phyloP scores from a whole-genome alignment of 2,888 invertebrate genomes.

The Brachylomia viminalis region DNA sequence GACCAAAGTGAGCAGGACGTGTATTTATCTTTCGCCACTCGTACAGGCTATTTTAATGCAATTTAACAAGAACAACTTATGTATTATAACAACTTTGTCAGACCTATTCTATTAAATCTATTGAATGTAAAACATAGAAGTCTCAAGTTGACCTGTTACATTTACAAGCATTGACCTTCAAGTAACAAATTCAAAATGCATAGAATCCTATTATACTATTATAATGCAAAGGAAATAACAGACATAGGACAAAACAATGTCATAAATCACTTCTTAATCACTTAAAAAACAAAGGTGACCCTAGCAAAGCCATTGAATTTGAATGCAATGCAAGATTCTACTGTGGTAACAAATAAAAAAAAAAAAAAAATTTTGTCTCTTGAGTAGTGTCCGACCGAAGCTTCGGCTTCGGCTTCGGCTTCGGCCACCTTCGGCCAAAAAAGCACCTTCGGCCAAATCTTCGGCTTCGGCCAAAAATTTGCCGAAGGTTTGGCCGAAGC shows the following conservation, averaged over 20 bases:
- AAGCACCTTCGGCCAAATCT: too few species aligned
- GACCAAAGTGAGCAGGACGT: not conserved
- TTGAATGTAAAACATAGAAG: not conserved
- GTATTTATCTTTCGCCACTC: not conserved
- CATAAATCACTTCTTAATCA: not conserved
- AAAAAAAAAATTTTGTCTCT: too few species aligned
- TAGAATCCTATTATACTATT: slow-evolving; percentile 8
- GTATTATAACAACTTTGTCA: slow-evolving; percentile 15
- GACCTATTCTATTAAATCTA: not conserved
- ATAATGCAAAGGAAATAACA: slow-evolving; percentile 2
- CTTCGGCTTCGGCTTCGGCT: too few species aligned
- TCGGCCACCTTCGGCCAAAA: too few species aligned
- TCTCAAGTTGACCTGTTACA: slow-evolving; percentile 10
- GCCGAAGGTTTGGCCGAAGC: too few species aligned
- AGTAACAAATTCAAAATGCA: not conserved
- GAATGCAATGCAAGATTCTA: slow-evolving; percentile 12
- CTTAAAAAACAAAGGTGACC: slow-evolving; percentile 35
- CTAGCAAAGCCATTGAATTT: slow-evolving; percentile 34
- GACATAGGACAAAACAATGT: not conserved
- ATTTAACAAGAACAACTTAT: slow-evolving; percentile 1
- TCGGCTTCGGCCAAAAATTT: too few species aligned
- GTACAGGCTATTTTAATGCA: not conserved
- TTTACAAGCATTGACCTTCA: slow-evolving; percentile 8
- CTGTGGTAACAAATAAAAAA: too few species aligned
- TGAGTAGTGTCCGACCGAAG: too few species aligned